Evolutionary conservation across 2,888 invertebrate genomes (phyloP).

Genomic region (Helobdella robusta): DNA sequence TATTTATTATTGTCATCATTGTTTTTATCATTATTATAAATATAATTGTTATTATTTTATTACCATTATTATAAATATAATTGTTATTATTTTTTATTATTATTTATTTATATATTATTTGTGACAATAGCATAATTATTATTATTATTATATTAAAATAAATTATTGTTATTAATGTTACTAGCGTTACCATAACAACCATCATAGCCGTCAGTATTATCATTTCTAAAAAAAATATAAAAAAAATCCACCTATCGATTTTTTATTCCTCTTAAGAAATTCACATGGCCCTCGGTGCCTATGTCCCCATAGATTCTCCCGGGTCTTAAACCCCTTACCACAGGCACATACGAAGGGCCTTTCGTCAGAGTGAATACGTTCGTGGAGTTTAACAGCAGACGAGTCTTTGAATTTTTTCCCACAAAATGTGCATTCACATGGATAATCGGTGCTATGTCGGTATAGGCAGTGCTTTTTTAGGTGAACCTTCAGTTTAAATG

Average conservation of each 20-base stretch:
- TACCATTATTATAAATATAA: too few species aligned
- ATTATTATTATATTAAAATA: too few species aligned
- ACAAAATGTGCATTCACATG: slow-evolving; percentile 33
- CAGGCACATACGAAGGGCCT: slow-evolving; percentile 33
- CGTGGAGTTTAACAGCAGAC: slow-evolving; percentile 33
- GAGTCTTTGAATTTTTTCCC: slow-evolving; percentile 36
- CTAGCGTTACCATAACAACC: too few species aligned
- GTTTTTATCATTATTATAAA: too few species aligned
- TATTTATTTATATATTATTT: too few species aligned
- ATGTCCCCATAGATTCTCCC: slow-evolving; percentile 37
- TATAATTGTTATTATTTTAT: too few species aligned
- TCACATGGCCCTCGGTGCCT: slow-evolving; percentile 34
- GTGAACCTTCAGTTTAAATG: slow-evolving; percentile 37
- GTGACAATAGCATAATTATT: too few species aligned
- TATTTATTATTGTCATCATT: too few species aligned
- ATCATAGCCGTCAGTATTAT: too few species aligned
- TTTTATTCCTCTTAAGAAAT: background rate
- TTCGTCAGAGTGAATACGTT: slow-evolving; percentile 32
- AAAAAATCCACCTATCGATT: background rate
- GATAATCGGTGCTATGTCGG: slow-evolving; percentile 33
- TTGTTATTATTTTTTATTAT: too few species aligned
- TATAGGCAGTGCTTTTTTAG: slow-evolving; percentile 35
- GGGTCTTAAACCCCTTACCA: slow-evolving; percentile 36
- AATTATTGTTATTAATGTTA: too few species aligned
- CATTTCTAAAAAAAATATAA: too few species aligned